phyloP scores from a whole-genome alignment of 2,113 vertebrate species.

The Dinomys branickii region DNA sequence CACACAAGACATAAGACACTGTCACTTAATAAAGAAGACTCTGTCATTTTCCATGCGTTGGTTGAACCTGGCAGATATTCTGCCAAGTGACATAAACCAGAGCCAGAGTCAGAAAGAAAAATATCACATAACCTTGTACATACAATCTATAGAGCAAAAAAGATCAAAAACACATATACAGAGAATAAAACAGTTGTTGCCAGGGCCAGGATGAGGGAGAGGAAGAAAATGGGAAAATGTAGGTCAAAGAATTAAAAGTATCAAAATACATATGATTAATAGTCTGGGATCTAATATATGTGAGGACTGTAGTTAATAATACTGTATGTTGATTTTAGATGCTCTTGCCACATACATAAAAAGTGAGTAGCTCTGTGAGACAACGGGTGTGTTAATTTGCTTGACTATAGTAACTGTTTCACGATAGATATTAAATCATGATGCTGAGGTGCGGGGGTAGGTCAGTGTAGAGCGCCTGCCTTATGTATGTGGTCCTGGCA shows the following conservation, averaged over 20 bases:
- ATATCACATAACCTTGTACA: neutral
- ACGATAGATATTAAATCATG: neutral
- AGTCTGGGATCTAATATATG: neutral
- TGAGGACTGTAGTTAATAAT: neutral
- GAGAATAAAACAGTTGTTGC: neutral
- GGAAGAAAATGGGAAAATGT: neutral
- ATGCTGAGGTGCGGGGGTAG: too few relatives aligned
- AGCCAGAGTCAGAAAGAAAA: neutral
- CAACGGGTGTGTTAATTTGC: neutral
- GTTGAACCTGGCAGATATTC: neutral
- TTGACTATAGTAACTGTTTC: neutral
- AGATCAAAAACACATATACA: neutral
- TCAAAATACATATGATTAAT: neutral
- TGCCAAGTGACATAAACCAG: neutral
- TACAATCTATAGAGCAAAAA: neutral
- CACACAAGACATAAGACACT: too few relatives aligned
- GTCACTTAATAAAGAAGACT: neutral
- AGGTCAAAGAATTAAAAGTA: neutral
- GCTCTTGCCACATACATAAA: neutral
- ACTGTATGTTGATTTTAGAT: neutral
- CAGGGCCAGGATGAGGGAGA: neutral
- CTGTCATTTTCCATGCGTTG: neutral
- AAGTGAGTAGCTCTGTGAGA: neutral
- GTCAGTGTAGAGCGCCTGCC: neutral
- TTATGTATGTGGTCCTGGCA: neutral